phyloP scores from a whole-genome alignment of 2,888 invertebrate genomes.

The Amphiduros pacificus region DNA sequence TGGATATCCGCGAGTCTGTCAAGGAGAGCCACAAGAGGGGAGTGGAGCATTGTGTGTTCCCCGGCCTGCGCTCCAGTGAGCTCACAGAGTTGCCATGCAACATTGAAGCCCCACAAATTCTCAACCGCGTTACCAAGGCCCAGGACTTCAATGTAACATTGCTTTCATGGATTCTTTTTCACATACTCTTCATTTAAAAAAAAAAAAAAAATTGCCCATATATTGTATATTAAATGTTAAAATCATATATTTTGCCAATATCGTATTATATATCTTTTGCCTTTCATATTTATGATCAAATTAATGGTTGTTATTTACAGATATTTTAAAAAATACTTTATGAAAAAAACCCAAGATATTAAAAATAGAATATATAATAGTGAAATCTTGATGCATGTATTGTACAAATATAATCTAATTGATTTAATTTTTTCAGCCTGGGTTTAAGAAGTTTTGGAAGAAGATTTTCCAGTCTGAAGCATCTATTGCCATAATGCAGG shows the following conservation, averaged over 20 bases:
- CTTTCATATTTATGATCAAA: background rate
- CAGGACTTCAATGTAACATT: constrained; percentile 57
- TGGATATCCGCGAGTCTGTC: constrained; percentile 47
- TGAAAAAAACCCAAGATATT: no score
- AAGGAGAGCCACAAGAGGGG: constrained; percentile 47
- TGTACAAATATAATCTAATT: background rate
- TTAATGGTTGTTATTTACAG: background rate
- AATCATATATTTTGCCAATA: no score
- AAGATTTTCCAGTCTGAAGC: constrained; percentile 57
- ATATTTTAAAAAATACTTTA: background rate
- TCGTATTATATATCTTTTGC: no score
- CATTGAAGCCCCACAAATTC: constrained; percentile 54
- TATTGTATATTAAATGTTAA: no score
- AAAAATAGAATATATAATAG: background rate
- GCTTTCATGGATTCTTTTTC: no score
- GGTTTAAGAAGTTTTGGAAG: constrained; percentile 57
- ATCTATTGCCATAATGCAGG: constrained; percentile 56
- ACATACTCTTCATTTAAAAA: no score
- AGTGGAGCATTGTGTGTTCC: constrained; percentile 50
- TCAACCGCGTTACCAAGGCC: constrained; percentile 54
- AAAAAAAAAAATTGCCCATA: no score
- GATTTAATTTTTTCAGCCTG: constrained; percentile 39
- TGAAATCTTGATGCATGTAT: background rate
- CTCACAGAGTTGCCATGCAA: constrained; percentile 52
- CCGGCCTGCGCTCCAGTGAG: constrained; percentile 51